Base-by-base conservation (phyloP, 2,888 invertebrate species). In the Apoda limacodes region DNA sequence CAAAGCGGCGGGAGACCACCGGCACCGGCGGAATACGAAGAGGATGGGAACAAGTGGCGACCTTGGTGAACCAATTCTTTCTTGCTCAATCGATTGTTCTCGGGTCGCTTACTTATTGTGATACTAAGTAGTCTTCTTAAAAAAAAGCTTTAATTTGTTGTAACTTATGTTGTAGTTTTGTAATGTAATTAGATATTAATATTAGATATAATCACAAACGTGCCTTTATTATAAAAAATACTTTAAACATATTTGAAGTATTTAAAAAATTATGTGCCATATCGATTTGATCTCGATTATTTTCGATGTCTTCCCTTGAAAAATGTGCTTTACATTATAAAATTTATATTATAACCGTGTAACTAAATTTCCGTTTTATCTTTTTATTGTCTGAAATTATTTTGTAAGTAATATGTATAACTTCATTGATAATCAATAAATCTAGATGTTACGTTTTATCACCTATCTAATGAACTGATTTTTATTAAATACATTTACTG, bases 111-210 rank as follows among this genome's bases (percentile, higher is more conserved):
- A 25, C 27, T 38, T 40, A 63, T 65, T 78, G 78, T 78, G 78
- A 78, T 78, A 76, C 62, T 54, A 56, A 48, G 39, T 62, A 68
- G 61, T 64, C 59, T 17, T 75, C 74, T 74, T 78, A 75, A 76
- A 75, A 66, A 48, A 67, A 78, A 80, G 78, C 78, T 80, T 80
- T 80, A 78, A 80, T 72, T 78, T 57, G 67, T 63, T 68, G 52
- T 74, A 71, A 67, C n/a, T n/a, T n/a, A n/a, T n/a, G n/a, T n/a
- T n/a, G n/a, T n/a, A n/a, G n/a, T n/a, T n/a, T n/a, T n/a, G n/a
- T n/a, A n/a, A n/a, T n/a, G n/a, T n/a, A n/a, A n/a, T n/a, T n/a
- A n/a, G n/a, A n/a, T n/a, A n/a, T n/a, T n/a, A n/a, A 37, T 31
- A 37, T 30, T 31, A 41, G 22, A 10, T 30, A 23, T 11, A 15